Percentiles rank a stretch among this genome's conserved stretches.
Conservation (phyloP, 2,888 invertebrate genomes). For the Lissocephala sabroskyi region DNA sequence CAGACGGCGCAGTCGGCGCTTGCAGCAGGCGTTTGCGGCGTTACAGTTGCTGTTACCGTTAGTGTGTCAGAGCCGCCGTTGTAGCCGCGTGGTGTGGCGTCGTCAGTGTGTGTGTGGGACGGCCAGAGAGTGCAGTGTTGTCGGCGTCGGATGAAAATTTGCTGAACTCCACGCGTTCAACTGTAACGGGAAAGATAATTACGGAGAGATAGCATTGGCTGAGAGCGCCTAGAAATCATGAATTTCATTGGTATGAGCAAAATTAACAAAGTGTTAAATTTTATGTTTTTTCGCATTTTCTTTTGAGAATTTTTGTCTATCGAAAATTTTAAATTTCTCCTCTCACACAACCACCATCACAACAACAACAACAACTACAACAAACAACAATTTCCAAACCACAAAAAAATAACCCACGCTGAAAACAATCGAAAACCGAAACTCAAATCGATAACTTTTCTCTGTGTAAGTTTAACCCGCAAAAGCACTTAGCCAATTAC, state of each 20-base stretch:
- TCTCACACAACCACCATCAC: slow-evolving; percentile 1
- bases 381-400: not conserved
- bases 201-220: slow-evolving; percentile 72
- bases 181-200: slow-evolving; percentile 50
- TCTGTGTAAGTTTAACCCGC: slow-evolving; percentile 46
- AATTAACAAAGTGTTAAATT: slow-evolving; percentile 11
- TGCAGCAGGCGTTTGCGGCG: not conserved
- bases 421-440: slow-evolving; percentile 9
- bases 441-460: slow-evolving; percentile 20
- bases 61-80: slow-evolving; percentile 35
- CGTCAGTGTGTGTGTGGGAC: slow-evolving; percentile 31
- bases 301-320: slow-evolving; percentile 2
- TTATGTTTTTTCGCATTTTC: slow-evolving; percentile 3
- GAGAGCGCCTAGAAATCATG: slow-evolving; percentile 73
- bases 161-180: slow-evolving; percentile 31
- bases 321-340: slow-evolving; percentile 5
- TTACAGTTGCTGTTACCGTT: slow-evolving; percentile 17
- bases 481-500: slow-evolving; percentile 10
- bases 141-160: slow-evolving; percentile 28
- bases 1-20: not conserved
- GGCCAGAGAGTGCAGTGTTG: slow-evolving; percentile 30
- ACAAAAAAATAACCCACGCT: slow-evolving; percentile 3
- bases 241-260: slow-evolving; percentile 73
- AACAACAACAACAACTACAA: not conserved
- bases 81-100: slow-evolving; percentile 4